These are phyloP conservation scores for Dinomys branickii DNA, from an alignment of 2,113 vertebrate species.

Conservation along the genomic window DNA sequence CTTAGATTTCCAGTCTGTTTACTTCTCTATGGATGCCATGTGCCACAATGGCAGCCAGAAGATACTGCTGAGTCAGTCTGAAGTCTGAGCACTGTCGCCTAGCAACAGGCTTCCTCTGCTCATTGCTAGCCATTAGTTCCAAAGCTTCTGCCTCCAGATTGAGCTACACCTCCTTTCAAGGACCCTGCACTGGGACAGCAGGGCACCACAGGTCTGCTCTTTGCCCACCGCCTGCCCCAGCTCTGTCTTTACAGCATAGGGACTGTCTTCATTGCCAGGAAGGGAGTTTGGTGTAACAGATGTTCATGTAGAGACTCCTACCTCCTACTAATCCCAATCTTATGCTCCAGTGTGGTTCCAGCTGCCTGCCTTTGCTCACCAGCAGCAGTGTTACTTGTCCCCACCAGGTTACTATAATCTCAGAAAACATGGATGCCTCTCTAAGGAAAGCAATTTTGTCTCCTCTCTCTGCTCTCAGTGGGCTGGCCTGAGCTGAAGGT, in stretches of 20 bases:
- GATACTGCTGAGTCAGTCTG: slow-evolving; percentile 69
- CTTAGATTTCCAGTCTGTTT: slow-evolving; percentile 58
- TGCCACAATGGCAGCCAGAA: slow-evolving; percentile 34
- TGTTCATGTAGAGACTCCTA: background rate
- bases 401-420: background rate
- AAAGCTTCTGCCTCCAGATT: background rate
- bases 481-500: background rate
- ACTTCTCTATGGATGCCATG: slow-evolving; percentile 58
- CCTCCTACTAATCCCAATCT: background rate
- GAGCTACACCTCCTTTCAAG: background rate
- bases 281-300: background rate
- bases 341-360: background rate
- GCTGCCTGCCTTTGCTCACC: background rate
- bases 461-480: background rate
- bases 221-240: background rate
- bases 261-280: background rate
- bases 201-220: background rate
- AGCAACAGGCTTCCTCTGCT: slow-evolving; percentile 59
- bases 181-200: background rate
- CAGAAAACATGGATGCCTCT: background rate
- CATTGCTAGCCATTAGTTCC: background rate
- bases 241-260: background rate
- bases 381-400: background rate
- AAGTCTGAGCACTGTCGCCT: slow-evolving; percentile 51
- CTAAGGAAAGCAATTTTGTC: background rate